These are phyloP conservation scores for Callospermophilus lateralis DNA, from an alignment of 2,113 vertebrate genomes.

Conservation along the genomic window DNA sequence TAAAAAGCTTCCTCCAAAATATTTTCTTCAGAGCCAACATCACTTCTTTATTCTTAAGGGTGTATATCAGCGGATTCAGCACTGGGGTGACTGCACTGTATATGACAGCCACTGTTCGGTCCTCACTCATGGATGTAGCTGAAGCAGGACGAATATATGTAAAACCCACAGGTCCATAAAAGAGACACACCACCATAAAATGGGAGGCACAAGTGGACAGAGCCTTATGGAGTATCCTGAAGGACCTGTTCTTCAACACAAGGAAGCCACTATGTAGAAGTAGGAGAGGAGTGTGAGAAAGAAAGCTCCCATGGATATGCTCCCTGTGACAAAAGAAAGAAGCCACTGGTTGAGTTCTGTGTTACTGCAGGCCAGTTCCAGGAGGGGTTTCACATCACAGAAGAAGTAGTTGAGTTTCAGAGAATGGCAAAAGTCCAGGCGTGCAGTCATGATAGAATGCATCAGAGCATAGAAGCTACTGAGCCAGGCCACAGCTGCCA, in stretches of 20 bases:
- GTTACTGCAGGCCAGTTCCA: constrained; percentile 65
- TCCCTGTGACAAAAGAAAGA: constrained; percentile 63
- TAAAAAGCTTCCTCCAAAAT: background rate
- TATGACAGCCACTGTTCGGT: constrained; percentile 44
- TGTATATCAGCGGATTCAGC: constrained; percentile 65
- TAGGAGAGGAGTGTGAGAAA: constrained; percentile 69
- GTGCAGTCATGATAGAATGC: constrained; percentile 47
- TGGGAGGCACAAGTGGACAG: constrained; percentile 65
- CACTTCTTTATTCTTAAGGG: constrained; percentile 70
- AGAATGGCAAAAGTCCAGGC: constrained; percentile 58
- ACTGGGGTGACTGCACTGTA: constrained; percentile 53
- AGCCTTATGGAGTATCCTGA: constrained; percentile 40
- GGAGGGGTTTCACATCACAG: constrained; percentile 72
- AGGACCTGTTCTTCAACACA: constrained; percentile 16
- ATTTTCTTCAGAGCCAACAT: constrained; percentile 47
- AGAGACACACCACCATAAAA: constrained; percentile 33
- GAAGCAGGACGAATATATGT: constrained; percentile 23
- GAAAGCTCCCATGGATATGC: constrained; percentile 63
- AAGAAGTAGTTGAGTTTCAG: constrained; percentile 64
- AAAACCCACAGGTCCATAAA: constrained; percentile 65
- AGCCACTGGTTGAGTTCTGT: constrained; percentile 50
- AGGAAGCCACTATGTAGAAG: constrained; percentile 63
- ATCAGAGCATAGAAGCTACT: constrained; percentile 63
- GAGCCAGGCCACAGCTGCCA: constrained; percentile 38
- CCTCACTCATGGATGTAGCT: background rate